phyloP scores from a whole-genome alignment of 2,797 vertebrate species.

The Kryptolebias ocellatus region DNA sequence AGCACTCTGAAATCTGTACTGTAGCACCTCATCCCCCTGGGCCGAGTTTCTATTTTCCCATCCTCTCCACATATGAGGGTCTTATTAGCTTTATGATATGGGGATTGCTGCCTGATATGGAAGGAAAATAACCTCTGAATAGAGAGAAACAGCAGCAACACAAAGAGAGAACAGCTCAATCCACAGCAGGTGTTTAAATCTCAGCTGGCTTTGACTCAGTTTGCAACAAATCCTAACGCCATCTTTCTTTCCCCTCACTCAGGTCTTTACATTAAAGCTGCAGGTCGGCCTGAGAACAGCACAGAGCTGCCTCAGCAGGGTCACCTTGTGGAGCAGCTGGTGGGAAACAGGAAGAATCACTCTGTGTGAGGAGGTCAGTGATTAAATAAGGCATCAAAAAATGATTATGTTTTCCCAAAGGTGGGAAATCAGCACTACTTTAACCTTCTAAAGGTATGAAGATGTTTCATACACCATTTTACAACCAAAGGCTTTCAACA shows the following conservation, averaged over 20 bases:
- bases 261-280: conserved; percentile 38
- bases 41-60: conserved; percentile 46
- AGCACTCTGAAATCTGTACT: conserved; percentile 7
- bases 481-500: too few relatives aligned
- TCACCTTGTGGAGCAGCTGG: conserved; percentile 50
- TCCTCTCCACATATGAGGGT: conserved; percentile 28
- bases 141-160: conserved; percentile 21
- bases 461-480: too few relatives aligned
- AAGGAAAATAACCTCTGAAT: conserved; percentile 28
- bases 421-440: background rate
- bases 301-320: conserved; percentile 43
- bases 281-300: conserved; percentile 28
- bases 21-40: conserved; percentile 18
- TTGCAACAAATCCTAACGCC: conserved; percentile 48
- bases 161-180: conserved; percentile 42
- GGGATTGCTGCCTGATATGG: conserved; percentile 29
- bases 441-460: background rate
- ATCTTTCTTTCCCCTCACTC: conserved; percentile 25
- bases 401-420: background rate
- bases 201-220: conserved; percentile 56
- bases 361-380: conserved; percentile 7
- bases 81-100: conserved; percentile 38
- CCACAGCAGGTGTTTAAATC: conserved; percentile 65
- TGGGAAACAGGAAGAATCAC: conserved; percentile 28
- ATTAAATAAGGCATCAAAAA: conserved; percentile 1